Base-by-base conservation (phyloP, 1,140 invertebrate species). In the Cydia fagiglandana region DNA sequence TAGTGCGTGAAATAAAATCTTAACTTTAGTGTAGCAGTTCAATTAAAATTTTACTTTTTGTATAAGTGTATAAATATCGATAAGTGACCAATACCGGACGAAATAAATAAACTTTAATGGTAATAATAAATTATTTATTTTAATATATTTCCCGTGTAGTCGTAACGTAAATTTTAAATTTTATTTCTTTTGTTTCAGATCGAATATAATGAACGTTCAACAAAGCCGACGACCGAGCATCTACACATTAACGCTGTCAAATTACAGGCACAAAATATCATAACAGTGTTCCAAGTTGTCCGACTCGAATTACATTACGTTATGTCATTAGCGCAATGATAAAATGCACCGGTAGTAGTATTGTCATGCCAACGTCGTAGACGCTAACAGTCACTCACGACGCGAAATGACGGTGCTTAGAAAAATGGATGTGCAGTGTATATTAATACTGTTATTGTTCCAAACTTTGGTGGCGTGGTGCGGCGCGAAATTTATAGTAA, bases 381-480 rank as follows among this genome's bases (percentile, higher is more conserved):
- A 24, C 34, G 61, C 17, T 15, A 15, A 53, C 50, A 64, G 56
- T 24, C 12, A 38, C 10, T 41, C 28, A 64, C 30, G 56, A 15
- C 30, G 50, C 50, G 61, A 75, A 28, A 68, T 9, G n/a, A 20
- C 38, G 80, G 84, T 86, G 80, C 76, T 86, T 30, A 85, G 78
- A 85, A 91, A 88, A 77, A 91, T 91, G 91, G 87, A 90, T 81
- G 82, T 88, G 81, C 84, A 84, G 81, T 88, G 86, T 86, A 87
- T 91, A 73, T 91, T 91, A 61, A 89, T 89, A 86, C 82, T 91
- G 17, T 80, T 92, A 73, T 78, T 91, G 53, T 91, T 91, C 76
- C 88, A 88, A 87, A 83, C 88, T 78, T 78, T 89, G 81, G 82
- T 91, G 73, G 81, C 83, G 70, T 83, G 84, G 83, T 91, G 89